phyloP scores from a whole-genome alignment of 1,140 invertebrate genomes.

The Manduca sexta region DNA sequence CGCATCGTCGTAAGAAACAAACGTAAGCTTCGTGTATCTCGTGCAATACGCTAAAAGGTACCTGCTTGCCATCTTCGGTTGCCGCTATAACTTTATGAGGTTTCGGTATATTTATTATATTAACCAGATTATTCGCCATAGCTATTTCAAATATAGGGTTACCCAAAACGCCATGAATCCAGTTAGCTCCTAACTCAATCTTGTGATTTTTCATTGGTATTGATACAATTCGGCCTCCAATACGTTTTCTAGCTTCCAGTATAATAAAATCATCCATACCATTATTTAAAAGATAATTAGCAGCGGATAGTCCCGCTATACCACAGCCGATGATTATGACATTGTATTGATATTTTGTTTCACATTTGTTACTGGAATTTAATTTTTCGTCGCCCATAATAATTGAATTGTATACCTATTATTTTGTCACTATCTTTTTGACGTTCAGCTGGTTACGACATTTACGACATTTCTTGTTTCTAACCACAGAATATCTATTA shows the following conservation, averaged over 20 bases:
- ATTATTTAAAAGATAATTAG: slow-evolving; percentile 88
- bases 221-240: slow-evolving; percentile 87
- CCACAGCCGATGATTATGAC: slow-evolving; percentile 90
- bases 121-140: slow-evolving; percentile 85
- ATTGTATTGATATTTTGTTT: slow-evolving; percentile 74
- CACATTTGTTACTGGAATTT: slow-evolving; percentile 68
- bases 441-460: slow-evolving; percentile 49
- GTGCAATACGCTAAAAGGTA: slow-evolving; percentile 86
- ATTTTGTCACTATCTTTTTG: slow-evolving; percentile 47
- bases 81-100: slow-evolving; percentile 90
- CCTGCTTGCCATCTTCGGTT: slow-evolving; percentile 88
- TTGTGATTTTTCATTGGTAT: slow-evolving; percentile 80
- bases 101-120: slow-evolving; percentile 87
- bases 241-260: slow-evolving; percentile 84
- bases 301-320: slow-evolving; percentile 89
- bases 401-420: slow-evolving; percentile 44
- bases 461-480: slow-evolving; percentile 20
- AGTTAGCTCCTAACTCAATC: slow-evolving; percentile 93
- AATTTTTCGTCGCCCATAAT: slow-evolving; percentile 66
- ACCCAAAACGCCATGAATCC: slow-evolving; percentile 93
- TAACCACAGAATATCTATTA: slow-evolving; percentile 1
- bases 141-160: slow-evolving; percentile 92
- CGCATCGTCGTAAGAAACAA: slow-evolving; percentile 89
- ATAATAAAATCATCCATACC: slow-evolving; percentile 85
- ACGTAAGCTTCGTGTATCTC: slow-evolving; percentile 94